These are phyloP conservation scores for Oreocharis arfaki DNA, from an alignment of 2,113 vertebrate species.

Conservation along the genomic window DNA sequence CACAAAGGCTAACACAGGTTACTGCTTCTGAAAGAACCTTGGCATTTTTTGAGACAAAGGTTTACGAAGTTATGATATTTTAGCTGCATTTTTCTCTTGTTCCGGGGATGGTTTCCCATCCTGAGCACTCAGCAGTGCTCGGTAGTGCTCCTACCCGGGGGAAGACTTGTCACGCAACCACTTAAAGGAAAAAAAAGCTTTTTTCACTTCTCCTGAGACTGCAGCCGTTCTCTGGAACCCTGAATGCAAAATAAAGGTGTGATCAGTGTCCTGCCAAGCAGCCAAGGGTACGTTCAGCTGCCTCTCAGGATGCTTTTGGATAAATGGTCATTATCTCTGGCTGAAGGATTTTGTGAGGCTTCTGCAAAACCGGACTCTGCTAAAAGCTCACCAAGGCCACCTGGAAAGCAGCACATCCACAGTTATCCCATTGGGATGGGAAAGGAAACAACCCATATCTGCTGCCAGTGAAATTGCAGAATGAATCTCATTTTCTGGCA, in stretches of 20 bases:
- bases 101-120: background rate
- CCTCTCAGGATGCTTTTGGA: background rate
- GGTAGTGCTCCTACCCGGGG: background rate
- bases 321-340: background rate
- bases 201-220: background rate
- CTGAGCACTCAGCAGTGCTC: background rate
- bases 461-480: background rate
- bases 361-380: background rate
- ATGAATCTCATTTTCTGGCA: background rate
- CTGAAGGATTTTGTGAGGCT: background rate
- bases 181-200: background rate
- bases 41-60: background rate
- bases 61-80: background rate
- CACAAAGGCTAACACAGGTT: background rate
- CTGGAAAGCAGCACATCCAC: background rate
- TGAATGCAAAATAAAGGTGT: background rate
- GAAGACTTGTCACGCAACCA: background rate
- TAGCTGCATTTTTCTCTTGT: background rate
- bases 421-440: background rate
- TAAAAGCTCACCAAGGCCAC: background rate
- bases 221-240: background rate
- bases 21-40: background rate
- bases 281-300: background rate
- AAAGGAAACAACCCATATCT: fast-evolving
- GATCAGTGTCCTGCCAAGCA: background rate